Evolutionary conservation across 2,113 vertebrate genomes (phyloP).

Genomic region (Prunella himalayana): DNA sequence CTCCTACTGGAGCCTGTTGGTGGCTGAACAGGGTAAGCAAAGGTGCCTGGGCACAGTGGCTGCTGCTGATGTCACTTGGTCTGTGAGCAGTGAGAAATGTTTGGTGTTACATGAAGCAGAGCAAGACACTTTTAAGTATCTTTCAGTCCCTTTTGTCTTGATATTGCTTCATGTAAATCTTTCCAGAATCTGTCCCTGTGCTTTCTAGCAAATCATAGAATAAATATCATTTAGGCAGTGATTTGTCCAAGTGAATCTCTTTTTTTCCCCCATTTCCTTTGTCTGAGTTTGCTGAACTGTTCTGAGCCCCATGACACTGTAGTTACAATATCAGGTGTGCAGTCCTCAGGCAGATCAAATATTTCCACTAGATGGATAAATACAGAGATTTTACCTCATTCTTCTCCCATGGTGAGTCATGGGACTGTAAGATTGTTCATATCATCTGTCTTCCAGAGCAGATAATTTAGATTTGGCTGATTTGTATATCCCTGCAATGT

Average conservation of each 20-base stretch:
- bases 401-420: not conserved
- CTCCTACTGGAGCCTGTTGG: not conserved
- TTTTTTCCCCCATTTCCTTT: not conserved
- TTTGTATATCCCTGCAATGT: not conserved
- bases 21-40: not conserved
- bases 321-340: not conserved
- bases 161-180: not conserved
- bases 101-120: not conserved
- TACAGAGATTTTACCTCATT: not conserved
- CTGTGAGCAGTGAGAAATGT: not conserved
- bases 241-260: not conserved
- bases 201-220: not conserved
- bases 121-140: not conserved
- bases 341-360: not conserved
- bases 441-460: not conserved
- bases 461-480: not conserved
- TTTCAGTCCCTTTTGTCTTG: not conserved
- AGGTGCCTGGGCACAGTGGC: not conserved
- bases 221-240: not conserved
- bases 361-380: not conserved
- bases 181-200: not conserved
- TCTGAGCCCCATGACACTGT: rapidly evolving
- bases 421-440: not conserved
- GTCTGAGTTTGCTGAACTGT: not conserved
- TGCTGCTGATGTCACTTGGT: not conserved